Evolutionary conservation across 2,113 vertebrate genomes (phyloP).

Genomic region (Crotalus tigris): DNA sequence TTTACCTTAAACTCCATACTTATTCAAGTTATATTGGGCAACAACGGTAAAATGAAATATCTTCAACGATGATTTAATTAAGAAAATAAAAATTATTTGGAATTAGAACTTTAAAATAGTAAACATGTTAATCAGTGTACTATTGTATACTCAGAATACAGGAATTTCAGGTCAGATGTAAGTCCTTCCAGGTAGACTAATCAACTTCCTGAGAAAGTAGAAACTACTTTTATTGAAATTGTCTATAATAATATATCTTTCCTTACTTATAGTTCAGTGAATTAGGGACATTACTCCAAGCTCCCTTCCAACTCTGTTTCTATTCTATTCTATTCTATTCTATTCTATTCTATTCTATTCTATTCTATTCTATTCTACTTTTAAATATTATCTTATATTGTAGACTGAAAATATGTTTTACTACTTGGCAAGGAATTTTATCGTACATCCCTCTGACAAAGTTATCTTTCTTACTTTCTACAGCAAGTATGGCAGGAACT

Average conservation of each 20-base stretch:
- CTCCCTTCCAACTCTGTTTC: too few species aligned
- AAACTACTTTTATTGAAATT: not conserved
- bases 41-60: not conserved
- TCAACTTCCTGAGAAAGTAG: not conserved
- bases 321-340: too few species aligned
- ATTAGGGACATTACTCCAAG: not conserved
- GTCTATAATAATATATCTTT: not conserved
- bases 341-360: too few species aligned
- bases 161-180: not conserved
- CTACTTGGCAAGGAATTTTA: not conserved
- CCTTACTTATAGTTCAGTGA: not conserved
- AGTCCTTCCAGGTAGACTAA: not conserved
- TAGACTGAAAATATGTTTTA: not conserved
- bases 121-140: not conserved
- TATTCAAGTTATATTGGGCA: not conserved
- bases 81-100: not conserved
- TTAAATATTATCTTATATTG: not conserved
- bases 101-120: not conserved
- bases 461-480: not conserved
- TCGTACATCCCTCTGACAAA: not conserved
- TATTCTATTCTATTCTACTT: too few species aligned
- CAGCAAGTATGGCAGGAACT: not conserved
- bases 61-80: not conserved
- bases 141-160: not conserved
- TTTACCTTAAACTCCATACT: not conserved